Evolutionary conservation across 2,113 vertebrate species (phyloP).

Genomic region (Tupaia tana): DNA sequence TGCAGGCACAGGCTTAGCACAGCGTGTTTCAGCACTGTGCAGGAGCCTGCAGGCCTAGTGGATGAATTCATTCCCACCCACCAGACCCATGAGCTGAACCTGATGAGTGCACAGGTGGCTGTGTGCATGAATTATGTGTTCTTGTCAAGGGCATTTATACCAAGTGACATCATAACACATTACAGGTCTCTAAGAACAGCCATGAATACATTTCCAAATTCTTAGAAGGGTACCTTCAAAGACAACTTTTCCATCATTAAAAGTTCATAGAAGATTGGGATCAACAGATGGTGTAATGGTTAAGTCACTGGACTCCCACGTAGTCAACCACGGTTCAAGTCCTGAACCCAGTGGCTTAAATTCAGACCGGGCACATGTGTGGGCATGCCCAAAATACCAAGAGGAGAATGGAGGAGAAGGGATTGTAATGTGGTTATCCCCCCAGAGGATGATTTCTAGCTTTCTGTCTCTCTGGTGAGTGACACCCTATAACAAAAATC

Average conservation of each 20-base stretch:
- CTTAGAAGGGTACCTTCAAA: constrained; percentile 18
- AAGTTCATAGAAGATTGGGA: not conserved
- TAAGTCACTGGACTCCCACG: too few species aligned
- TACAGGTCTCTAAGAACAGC: constrained; percentile 37
- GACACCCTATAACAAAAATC: too few species aligned
- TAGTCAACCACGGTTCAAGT: too few species aligned
- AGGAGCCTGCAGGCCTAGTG: not conserved
- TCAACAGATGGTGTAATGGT: too few species aligned
- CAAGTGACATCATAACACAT: constrained; percentile 37
- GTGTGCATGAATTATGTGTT: constrained; percentile 8
- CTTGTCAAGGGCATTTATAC: constrained; percentile 30
- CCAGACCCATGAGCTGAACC: not conserved
- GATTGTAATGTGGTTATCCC: too few species aligned
- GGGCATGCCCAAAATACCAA: too few species aligned
- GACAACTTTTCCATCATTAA: constrained; percentile 8
- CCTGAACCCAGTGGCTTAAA: too few species aligned
- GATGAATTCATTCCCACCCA: constrained; percentile 28
- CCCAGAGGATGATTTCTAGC: too few species aligned
- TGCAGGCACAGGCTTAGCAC: not conserved
- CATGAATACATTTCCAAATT: not conserved
- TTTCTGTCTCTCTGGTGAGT: too few species aligned
- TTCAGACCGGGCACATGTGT: too few species aligned
- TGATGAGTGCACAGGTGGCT: constrained; percentile 12
- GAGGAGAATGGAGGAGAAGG: too few species aligned
- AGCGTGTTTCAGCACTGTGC: not conserved